Base-by-base conservation (phyloP, 2,113 vertebrate genomes). In the Condylura cristata region DNA sequence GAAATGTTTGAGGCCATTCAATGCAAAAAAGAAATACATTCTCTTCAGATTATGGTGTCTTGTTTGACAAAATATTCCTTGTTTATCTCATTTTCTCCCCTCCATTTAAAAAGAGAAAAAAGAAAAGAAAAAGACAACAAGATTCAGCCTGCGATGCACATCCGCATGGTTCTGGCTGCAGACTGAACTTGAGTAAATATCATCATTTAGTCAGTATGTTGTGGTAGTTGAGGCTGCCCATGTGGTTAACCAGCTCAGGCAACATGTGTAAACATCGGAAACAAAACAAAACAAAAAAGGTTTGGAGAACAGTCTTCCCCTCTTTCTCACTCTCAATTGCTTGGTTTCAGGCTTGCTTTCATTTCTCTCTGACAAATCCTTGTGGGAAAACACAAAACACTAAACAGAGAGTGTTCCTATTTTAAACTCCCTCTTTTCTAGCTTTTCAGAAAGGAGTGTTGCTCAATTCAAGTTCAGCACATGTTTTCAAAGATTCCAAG, bases 201-300 rank as follows among this genome's bases (percentile, higher is more conserved):
- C 97, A 97, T 96, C 97, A 96, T 97, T 98, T 96, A 97, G 96
- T 97, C 98, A 98, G 98, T 97, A 98, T 97, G 97, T 96, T 98
- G 98, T 97, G 98, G 98, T 98, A 97, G 97, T 76, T 70, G 95
- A 97, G 96, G 96, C 98, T 98, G 97, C 98, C 96, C 97, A 87
- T 97, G 98, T 98, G 98, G 98, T 97, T 98, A 98, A 98, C 98
- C 98, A 98, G 97, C 97, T 98, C 97, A 97, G 98, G 98, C 97
- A 98, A 98, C 93, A 97, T 96, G 95, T 98, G 98, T 98, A 98
- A 98, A 98, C 96, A 97, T 95, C 18, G 34, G 97, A 98, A 98
- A 98, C 97, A 98, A 98, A 98, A 97, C 93, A 96, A 86, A 97
- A 96, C 72, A 93, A 95, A 96, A 97, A 95, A 71, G 81, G 96